These are phyloP conservation scores for Coptodon bakossiorum DNA, from an alignment of 2,113 vertebrate genomes.

Conservation along the genomic window DNA sequence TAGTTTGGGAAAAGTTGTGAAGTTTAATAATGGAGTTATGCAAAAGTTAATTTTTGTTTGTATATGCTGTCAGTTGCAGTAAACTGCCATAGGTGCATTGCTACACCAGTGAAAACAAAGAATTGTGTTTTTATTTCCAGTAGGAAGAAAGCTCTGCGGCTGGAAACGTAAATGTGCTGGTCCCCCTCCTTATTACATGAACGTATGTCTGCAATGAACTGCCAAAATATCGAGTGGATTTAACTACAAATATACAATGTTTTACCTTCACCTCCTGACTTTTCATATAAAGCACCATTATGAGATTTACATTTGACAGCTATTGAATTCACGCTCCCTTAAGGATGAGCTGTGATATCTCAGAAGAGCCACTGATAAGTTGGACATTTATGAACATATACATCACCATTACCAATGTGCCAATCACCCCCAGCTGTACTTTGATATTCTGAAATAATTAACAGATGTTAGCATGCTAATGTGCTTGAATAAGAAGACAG, in stretches of 20 bases:
- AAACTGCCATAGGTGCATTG: neutral
- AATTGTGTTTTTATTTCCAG: neutral
- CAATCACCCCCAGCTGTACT: neutral
- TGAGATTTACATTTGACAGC: neutral
- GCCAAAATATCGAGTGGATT: neutral
- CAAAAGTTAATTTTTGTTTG: neutral
- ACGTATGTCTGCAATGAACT: no score
- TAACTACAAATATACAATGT: neutral
- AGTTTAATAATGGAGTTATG: neutral
- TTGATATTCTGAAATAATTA: neutral
- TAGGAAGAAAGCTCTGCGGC: neutral
- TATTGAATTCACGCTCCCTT: neutral
- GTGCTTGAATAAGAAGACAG: neutral
- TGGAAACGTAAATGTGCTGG: neutral
- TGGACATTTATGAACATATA: neutral
- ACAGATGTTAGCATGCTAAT: neutral
- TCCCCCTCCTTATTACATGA: neutral
- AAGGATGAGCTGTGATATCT: neutral
- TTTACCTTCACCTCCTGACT: neutral
- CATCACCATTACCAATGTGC: neutral
- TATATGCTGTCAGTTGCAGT: neutral
- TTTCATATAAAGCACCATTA: neutral
- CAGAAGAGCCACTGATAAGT: neutral
- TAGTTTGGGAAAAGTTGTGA: neutral
- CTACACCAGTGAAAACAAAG: neutral